Evolutionary conservation across 2,113 vertebrate genomes (phyloP).

Genomic region (Coryphaenoides rupestris): DNA sequence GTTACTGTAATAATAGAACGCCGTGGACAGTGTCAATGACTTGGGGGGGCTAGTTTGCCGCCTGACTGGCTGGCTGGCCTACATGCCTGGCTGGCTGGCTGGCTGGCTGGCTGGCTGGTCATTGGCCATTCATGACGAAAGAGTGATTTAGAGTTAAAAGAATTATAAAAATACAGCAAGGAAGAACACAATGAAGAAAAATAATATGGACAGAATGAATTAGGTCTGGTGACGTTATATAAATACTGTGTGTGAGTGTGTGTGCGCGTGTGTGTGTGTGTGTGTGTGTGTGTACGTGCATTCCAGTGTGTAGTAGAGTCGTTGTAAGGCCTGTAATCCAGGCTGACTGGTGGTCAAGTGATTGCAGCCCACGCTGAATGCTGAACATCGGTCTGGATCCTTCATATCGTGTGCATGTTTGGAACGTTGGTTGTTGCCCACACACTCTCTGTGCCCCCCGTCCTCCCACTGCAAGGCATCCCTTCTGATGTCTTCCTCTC

Average conservation of each 20-base stretch:
- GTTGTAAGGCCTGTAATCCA: slow-evolving; percentile 47
- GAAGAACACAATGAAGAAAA: no score
- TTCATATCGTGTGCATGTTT: slow-evolving; percentile 3
- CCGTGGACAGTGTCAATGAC: no score
- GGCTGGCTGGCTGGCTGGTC: not conserved
- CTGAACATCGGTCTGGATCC: slow-evolving; percentile 32
- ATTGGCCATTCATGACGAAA: not conserved
- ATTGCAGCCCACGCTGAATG: slow-evolving; percentile 41
- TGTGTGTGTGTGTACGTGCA: not conserved
- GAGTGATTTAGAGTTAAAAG: not conserved
- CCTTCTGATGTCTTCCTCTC: no score
- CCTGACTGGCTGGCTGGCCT: no score
- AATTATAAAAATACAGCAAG: no score
- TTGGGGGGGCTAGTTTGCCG: no score
- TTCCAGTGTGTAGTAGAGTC: slow-evolving; percentile 31
- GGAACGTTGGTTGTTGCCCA: no score
- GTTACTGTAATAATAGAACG: no score
- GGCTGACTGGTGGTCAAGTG: slow-evolving; percentile 50
- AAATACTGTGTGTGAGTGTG: slow-evolving; percentile 1
- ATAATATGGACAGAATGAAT: not conserved
- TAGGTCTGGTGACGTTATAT: not conserved
- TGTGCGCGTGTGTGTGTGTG: slow-evolving; percentile 5
- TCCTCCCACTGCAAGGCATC: no score
- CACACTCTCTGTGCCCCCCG: not conserved
- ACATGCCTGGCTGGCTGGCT: not conserved